Conservation (phyloP, 2,888 invertebrate genomes). For the Drosophila limbata region DNA sequence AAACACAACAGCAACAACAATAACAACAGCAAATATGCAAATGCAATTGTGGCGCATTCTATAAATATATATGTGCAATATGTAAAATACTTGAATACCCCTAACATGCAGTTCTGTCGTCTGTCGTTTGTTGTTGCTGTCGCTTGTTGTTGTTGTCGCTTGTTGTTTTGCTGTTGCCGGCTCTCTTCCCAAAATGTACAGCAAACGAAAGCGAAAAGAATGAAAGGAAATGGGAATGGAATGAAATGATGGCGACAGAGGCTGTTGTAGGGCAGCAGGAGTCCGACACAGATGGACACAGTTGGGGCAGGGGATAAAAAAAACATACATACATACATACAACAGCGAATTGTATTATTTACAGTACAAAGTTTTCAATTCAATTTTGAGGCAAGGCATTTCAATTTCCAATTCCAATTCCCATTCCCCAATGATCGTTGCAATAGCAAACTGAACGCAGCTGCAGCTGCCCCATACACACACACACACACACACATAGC, state of each 20-base stretch:
- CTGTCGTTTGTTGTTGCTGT: slow-evolving; percentile 25
- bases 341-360: slow-evolving; percentile 53
- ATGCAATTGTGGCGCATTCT: slow-evolving; percentile 58
- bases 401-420: slow-evolving; percentile 25
- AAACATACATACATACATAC: slow-evolving; percentile 4
- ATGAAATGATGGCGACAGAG: neutral
- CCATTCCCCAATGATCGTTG: slow-evolving; percentile 35
- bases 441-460: slow-evolving; percentile 60
- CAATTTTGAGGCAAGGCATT: slow-evolving; percentile 53
- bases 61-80: slow-evolving; percentile 65
- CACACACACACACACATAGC: slow-evolving; percentile 31
- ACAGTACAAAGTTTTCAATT: slow-evolving; percentile 69
- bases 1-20: neutral
- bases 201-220: slow-evolving; percentile 58
- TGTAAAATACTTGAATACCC: slow-evolving; percentile 36
- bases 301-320: slow-evolving; percentile 36
- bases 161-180: slow-evolving; percentile 7
- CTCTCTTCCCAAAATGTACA: slow-evolving; percentile 16
- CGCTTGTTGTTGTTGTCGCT: slow-evolving; percentile 3
- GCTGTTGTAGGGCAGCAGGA: slow-evolving; percentile 40
- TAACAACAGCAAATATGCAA: slow-evolving; percentile 40
- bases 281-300: slow-evolving; percentile 23
- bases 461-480: slow-evolving; percentile 46
- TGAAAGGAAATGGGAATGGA: slow-evolving; percentile 43
- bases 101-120: slow-evolving; percentile 41